Conservation (phyloP, 53 echinoderm and acorn worm species). For the Temnopleurus reevesii region DNA sequence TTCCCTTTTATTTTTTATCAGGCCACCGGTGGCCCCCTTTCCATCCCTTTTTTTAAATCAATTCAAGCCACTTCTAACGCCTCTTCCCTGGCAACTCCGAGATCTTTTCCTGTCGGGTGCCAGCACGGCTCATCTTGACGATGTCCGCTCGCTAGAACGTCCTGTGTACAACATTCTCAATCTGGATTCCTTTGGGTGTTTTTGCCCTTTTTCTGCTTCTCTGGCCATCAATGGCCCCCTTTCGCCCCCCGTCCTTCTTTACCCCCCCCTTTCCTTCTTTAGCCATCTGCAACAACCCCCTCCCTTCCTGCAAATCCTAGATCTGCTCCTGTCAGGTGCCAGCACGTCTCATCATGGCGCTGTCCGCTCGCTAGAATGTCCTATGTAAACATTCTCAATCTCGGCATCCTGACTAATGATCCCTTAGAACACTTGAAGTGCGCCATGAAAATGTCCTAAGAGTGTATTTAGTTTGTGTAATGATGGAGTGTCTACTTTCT, state of each 20-base stretch:
- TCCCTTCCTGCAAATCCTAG: neutral
- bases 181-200: too few species aligned
- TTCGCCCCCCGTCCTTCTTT: neutral
- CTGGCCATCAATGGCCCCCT: neutral
- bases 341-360: neutral
- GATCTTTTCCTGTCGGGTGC: too few species aligned
- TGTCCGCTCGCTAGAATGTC: neutral
- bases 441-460: neutral
- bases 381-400: conserved; percentile 13
- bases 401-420: conserved; percentile 14
- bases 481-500: neutral
- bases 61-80: too few species aligned
- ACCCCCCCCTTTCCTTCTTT: neutral
- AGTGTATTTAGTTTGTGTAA: too few species aligned
- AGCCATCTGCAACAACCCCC: neutral
- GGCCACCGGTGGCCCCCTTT: too few species aligned
- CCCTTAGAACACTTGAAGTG: conserved; percentile 1
- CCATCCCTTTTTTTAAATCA: too few species aligned
- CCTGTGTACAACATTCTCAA: too few species aligned
- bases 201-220: neutral
- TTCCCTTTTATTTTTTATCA: too few species aligned
- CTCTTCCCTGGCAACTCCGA: too few species aligned
- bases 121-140: too few species aligned
- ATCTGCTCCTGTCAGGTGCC: neutral
- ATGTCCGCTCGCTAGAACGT: too few species aligned